Evolutionary conservation across 2,113 vertebrate genomes (phyloP).

Genomic region (Nothoprocta pentlandii): DNA sequence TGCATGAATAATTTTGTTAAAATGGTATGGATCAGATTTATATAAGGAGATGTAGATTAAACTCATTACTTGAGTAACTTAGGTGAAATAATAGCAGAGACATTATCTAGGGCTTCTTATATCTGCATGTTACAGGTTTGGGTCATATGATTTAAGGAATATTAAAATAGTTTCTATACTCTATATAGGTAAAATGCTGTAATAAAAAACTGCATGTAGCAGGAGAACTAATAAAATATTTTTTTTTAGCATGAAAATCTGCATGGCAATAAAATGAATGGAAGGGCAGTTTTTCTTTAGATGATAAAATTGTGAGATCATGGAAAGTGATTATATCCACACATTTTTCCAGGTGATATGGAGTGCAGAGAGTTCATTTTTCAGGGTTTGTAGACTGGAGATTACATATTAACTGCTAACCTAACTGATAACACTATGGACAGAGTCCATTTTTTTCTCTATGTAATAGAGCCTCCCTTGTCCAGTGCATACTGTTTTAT

Average conservation of each 20-base stretch:
- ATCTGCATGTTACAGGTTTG: neutral
- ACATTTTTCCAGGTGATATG: slow-evolving; percentile 47
- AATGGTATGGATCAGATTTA: neutral
- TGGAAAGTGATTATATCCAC: slow-evolving; percentile 60
- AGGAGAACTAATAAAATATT: neutral
- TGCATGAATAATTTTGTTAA: neutral
- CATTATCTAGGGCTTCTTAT: neutral
- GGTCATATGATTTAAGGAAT: neutral
- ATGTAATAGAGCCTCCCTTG: slow-evolving; percentile 25
- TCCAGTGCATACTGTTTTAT: slow-evolving; percentile 57
- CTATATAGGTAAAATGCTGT: neutral
- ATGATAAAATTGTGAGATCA: slow-evolving; percentile 1
- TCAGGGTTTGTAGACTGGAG: slow-evolving; percentile 35
- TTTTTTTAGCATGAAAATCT: neutral
- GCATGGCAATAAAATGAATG: neutral
- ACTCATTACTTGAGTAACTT: neutral
- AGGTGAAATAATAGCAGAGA: neutral
- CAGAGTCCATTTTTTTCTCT: slow-evolving; percentile 54
- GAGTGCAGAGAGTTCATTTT: slow-evolving; percentile 55
- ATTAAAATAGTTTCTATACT: neutral
- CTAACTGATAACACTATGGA: slow-evolving; percentile 69
- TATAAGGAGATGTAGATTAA: neutral
- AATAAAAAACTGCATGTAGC: neutral
- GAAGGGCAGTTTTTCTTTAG: neutral
- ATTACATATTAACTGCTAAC: slow-evolving; percentile 74